Evolutionary conservation across 2,113 vertebrate species (phyloP).

Genomic region (Crotalus helleri): DNA sequence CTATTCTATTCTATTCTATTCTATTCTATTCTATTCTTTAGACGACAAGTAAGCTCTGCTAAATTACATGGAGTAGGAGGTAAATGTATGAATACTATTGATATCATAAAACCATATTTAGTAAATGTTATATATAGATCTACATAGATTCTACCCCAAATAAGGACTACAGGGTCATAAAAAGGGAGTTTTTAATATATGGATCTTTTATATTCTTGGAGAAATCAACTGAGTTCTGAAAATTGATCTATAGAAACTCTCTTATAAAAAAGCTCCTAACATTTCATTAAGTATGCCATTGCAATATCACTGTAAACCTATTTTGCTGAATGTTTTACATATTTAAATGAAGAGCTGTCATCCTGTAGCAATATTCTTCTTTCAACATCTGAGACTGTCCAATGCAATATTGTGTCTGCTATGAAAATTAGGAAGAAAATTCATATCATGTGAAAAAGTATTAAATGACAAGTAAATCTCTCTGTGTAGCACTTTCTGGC

Average conservation of each 20-base stretch:
- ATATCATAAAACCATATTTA: neutral
- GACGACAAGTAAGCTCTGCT: neutral
- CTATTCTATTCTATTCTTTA: too few species aligned
- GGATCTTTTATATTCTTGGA: neutral
- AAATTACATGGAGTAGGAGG: neutral
- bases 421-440: constrained; percentile 4
- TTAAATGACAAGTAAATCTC: neutral
- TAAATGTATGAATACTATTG: neutral
- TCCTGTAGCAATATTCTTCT: neutral
- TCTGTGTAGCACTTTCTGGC: neutral
- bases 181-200: neutral
- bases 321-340: neutral
- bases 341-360: neutral
- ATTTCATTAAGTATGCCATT: neutral
- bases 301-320: neutral
- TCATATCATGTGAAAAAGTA: neutral
- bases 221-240: neutral
- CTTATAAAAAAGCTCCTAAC: neutral
- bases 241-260: neutral
- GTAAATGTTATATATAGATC: neutral
- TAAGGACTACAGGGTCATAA: neutral
- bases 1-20: too few species aligned
- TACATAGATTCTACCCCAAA: neutral
- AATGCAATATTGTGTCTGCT: neutral
- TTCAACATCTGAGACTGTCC: neutral